A percentile compares a stretch with the other conserved stretches of the same genome.
phyloP scores from a whole-genome alignment of 53 echinoderm and acorn worm genomes.

The Temnopleurus reevesii region DNA sequence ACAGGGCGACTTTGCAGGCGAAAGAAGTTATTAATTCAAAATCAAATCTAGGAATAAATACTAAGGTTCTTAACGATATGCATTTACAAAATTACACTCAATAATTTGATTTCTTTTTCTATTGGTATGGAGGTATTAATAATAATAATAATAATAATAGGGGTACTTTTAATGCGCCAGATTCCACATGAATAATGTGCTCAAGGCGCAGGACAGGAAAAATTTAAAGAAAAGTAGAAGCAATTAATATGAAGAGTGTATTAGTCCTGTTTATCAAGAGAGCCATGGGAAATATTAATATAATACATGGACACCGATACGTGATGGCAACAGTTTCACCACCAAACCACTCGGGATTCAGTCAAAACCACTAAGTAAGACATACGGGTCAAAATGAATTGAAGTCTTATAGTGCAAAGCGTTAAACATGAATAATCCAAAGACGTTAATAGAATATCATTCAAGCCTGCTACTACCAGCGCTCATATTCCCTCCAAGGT shows the following conservation, averaged over 20 bases:
- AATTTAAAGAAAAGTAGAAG: no score
- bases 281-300: not conserved
- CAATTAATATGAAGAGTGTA: not conserved
- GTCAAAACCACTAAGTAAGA: not conserved
- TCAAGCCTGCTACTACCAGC: not conserved
- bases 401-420: not conserved
- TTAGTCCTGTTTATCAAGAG: not conserved
- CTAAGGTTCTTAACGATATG: no score
- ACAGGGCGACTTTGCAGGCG: no score
- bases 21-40: no score
- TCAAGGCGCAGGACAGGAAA: no score
- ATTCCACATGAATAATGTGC: no score
- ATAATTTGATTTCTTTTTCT: no score
- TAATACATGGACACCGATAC: not conserved
- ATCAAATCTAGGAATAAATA: no score
- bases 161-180: no score
- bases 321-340: conserved; percentile 31
- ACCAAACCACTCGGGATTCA: not conserved
- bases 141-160: no score
- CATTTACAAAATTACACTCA: no score
- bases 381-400: conserved; percentile 28
- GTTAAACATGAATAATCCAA: not conserved
- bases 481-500: not conserved
- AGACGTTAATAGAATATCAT: not conserved
- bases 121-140: no score